These are phyloP conservation scores for Percopsis omiscomaycus DNA, from an alignment of 2,797 vertebrate species.

Conservation along the genomic window DNA sequence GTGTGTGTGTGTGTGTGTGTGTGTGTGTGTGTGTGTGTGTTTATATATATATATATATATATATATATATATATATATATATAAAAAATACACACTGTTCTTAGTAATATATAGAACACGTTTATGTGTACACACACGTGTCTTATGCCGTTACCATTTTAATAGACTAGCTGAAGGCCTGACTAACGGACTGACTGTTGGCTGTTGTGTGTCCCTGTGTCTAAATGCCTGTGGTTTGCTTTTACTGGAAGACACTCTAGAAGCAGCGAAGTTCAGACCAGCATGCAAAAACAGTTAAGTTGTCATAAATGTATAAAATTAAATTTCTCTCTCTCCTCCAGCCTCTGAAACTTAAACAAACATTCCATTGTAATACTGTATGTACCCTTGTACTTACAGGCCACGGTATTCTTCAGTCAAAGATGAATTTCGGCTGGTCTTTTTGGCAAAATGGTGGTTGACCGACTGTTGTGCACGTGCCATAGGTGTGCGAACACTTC, in stretches of 20 bases:
- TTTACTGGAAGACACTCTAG: conserved; percentile 38
- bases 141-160: no score
- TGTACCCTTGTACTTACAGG: background rate
- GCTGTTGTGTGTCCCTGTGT: conserved; percentile 30
- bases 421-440: no score
- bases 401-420: no score
- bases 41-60: background rate
- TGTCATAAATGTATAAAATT: conserved; percentile 22
- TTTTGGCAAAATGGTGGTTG: no score
- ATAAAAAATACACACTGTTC: no score
- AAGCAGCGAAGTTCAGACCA: conserved; percentile 25
- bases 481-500: no score
- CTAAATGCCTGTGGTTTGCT: conserved; percentile 45
- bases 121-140: no score
- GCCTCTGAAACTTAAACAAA: conserved; percentile 5
- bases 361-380: conserved; percentile 1
- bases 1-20: no score
- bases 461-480: no score
- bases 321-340: background rate
- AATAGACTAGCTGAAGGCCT: background rate
- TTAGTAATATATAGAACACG: no score
- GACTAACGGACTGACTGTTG: conserved; percentile 15
- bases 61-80: no score
- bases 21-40: background rate
- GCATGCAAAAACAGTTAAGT: conserved; percentile 2